Evolutionary conservation across 2,888 invertebrate species (phyloP), one percentile per base, ranked within the genome.

Genomic region (Pheosia gnoma): DNA sequence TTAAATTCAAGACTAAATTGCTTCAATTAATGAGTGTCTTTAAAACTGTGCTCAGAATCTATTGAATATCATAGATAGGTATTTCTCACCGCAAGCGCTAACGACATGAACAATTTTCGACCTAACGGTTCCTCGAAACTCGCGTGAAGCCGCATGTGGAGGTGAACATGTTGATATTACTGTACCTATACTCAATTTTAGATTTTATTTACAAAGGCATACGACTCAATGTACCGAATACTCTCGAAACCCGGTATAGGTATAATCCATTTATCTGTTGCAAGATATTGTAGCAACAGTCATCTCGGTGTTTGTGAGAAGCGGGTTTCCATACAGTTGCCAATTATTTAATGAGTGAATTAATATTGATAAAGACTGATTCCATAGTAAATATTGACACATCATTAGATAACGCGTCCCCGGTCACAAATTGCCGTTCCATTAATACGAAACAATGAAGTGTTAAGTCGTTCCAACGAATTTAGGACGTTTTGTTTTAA

Each of bases 401-500:
- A 45, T 65, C 58, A 65, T 74, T 74, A 67, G 59, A 63, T 58
- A 64, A 74, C 65, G 65, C 66, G 74, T 49, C 59, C 62, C 62
- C 55, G 70, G 59, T 65, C 58, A 62, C 58, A 62, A 62, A 67
- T 68, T 59, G 58, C 66, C 66, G 68, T 66, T 63, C 59, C 58
- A 65, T 62, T 66, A 71, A 78, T 82, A 39, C 82, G 62, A 54
- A 84, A 83, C 82, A 84, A 81, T 78, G 78, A 38, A 74, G 74
- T 76, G 78, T 77, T 80, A 78, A 81, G 82, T 82, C 74, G 75
- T 76, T 78, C 76, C 79, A 82, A 75, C 79, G 84, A 84, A 88
- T 91, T 90, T 83, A 86, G 90, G 85, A 84, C 90, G 85, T 86
- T 43, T 88, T 86, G 89, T 85, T 89, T 90, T 89, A 82, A 90